Percentiles rank a stretch among this genome's conserved stretches.
Evolutionary conservation across 2,113 vertebrate genomes (phyloP).

Genomic region (Ginglymostoma cirratum): DNA sequence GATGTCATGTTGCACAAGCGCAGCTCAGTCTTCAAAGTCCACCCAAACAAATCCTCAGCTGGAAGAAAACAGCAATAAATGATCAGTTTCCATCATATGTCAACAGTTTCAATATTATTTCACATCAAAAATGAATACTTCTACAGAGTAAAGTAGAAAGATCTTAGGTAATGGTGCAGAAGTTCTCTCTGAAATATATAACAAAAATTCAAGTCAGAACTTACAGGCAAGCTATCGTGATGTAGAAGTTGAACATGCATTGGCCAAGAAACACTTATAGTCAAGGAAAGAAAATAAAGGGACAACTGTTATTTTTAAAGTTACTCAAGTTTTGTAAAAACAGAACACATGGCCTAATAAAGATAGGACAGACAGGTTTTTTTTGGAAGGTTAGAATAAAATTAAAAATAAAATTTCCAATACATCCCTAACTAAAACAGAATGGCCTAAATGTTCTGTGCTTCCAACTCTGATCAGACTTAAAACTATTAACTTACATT

Average conservation of each 20-base stretch:
- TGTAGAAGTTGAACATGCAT: not conserved
- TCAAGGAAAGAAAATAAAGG: not conserved
- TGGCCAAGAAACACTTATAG: not conserved
- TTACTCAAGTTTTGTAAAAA: not conserved
- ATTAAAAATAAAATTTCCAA: too few species aligned
- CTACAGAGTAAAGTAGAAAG: not conserved
- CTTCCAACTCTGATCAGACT: too few species aligned
- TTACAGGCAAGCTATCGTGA: not conserved
- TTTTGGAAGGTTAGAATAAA: too few species aligned
- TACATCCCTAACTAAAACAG: too few species aligned
- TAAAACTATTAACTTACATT: too few species aligned
- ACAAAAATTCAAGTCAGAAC: not conserved
- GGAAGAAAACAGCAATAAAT: not conserved
- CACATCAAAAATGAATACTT: not conserved
- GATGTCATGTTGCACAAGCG: conserved; percentile 52
- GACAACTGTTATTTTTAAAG: not conserved
- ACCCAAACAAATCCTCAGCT: conserved; percentile 49
- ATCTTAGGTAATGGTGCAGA: not conserved
- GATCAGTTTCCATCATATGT: not conserved
- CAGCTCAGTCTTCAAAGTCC: conserved; percentile 64
- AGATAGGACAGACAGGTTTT: not conserved
- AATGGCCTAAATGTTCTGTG: too few species aligned
- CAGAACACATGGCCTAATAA: not conserved
- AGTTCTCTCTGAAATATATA: not conserved
- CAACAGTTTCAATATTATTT: not conserved